Evolutionary conservation across 2,888 invertebrate species (phyloP), one percentile per base, ranked within the genome.

Genomic region (Lobophora halterata): DNA sequence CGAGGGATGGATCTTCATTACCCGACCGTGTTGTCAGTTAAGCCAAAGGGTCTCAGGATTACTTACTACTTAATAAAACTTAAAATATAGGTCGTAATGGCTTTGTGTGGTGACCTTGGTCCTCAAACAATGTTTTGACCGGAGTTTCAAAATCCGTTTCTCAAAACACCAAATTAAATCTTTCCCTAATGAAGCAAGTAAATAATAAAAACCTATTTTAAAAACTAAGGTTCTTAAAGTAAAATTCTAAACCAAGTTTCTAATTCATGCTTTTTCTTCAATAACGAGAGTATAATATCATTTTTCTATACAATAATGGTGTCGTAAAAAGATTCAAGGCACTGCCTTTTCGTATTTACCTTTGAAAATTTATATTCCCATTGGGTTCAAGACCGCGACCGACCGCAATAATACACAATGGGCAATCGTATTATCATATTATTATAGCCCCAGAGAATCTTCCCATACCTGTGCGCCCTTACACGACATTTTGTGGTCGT

Each of bases 1-100:
- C 73, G 59, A 76, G 77, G 81, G 81, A 79, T 79, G 76, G 74
- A 78, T 79, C 82, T 83, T 85, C 83, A 85, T 87, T 85, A 86
- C 78, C 77, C 75, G 69, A 67, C 76, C 75, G 67, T 80, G 83
- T 85, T 85, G 85, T 79, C 78, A 79, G 79, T 80, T 79, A 80
- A 82, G 80, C 83, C 79, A 71, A 74, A 79, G 73, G 79, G 76
- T 71, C 78, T 65, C 61, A 60, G 77, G 79, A 81, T 81, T 82
- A 82, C 76, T 70, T 71, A 70, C 65, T 69, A 75, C 71, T 72
- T 74, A 75, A 70, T 76, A 77, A 74, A 79, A 79, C 70, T 76
- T 72, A 69, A 78, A 80, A 72, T 74, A 69, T 58, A 60, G 42
- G 42, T 35, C 38, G 21, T 45, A 27, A 36, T 13, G 21, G 35